Evolutionary conservation across 2,113 vertebrate genomes (phyloP).

Genomic region (Otolemur garnettii): DNA sequence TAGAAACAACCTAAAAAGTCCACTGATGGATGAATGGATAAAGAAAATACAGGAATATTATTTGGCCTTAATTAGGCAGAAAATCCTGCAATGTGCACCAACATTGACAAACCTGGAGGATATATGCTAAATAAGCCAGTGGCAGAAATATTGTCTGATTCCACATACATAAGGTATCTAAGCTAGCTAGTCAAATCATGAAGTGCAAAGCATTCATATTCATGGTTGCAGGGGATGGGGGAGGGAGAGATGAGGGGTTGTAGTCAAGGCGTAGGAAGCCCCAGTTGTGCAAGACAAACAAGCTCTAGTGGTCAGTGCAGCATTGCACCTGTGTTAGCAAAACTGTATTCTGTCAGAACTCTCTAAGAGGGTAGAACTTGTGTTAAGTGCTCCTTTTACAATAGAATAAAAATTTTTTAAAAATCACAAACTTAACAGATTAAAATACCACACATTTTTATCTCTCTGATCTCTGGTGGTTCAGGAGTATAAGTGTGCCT

Average conservation of each 20-base stretch:
- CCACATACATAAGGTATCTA: background rate
- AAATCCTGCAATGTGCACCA: background rate
- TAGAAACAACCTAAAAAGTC: background rate
- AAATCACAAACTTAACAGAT: background rate
- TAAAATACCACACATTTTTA: background rate
- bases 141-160: background rate
- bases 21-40: background rate
- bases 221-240: background rate
- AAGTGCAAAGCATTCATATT: background rate
- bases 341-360: background rate
- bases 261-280: background rate
- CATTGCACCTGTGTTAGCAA: background rate
- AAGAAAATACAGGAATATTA: background rate
- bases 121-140: background rate
- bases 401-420: background rate
- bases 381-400: background rate
- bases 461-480: background rate
- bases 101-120: background rate
- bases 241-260: background rate
- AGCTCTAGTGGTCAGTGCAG: background rate
- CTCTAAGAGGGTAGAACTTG: background rate
- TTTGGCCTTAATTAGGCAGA: background rate
- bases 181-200: background rate
- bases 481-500: background rate
- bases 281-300: too few relatives aligned